Percentiles rank a stretch among this genome's conserved stretches.
Evolutionary conservation across 1,140 invertebrate species (phyloP).

Genomic region (Brachionus sp.): DNA sequence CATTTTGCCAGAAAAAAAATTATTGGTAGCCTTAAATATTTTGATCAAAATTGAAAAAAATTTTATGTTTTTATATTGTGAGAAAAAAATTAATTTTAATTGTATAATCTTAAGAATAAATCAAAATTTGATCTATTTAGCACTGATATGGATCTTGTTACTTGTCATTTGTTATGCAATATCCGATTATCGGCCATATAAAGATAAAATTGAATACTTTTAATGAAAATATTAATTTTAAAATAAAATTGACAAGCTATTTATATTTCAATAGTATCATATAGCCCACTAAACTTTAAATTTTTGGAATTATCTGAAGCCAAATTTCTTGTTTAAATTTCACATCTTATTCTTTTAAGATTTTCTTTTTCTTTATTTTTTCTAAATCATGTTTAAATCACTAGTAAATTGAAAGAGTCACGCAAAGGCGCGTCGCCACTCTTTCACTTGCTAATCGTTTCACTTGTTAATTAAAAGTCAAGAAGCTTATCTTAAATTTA

Average conservation of each 20-base stretch:
- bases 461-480: constrained; percentile 31
- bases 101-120: background rate
- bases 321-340: constrained; percentile 34
- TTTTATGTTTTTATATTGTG: background rate
- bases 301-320: background rate
- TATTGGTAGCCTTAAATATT: background rate
- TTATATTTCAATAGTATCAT: background rate
- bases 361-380: background rate
- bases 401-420: background rate
- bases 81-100: constrained; percentile 11
- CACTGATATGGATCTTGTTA: background rate
- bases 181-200: background rate
- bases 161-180: background rate
- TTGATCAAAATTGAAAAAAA: background rate
- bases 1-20: background rate
- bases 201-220: constrained; percentile 9
- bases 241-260: background rate
- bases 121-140: background rate
- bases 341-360: background rate
- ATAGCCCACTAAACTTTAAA: background rate
- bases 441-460: background rate
- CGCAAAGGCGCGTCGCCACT: background rate
- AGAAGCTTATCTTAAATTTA: background rate
- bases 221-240: background rate
- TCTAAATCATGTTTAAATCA: background rate